phyloP scores from a whole-genome alignment of 2,888 invertebrate species.

The Venusia cambrica region DNA sequence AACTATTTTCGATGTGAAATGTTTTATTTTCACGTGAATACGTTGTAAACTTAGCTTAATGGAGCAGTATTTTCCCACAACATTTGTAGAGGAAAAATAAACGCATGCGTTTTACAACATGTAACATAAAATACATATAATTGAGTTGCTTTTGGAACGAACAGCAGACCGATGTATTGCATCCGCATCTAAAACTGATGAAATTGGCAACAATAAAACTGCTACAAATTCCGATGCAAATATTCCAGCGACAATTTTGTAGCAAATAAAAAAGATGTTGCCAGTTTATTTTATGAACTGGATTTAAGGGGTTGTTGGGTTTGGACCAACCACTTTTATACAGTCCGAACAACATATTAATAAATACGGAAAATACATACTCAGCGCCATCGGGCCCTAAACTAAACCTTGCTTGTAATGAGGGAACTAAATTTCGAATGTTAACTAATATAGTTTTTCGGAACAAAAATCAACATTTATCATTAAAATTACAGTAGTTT shows the following conservation, averaged over 20 bases:
- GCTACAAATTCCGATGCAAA: constrained; percentile 19
- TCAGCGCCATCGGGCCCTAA: no score
- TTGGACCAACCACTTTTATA: no score
- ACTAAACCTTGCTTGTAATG: no score
- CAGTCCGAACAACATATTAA: no score
- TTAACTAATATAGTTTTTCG: no score
- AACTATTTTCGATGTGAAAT: no score
- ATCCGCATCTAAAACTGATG: constrained; percentile 21
- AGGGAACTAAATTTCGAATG: no score
- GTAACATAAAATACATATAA: constrained; percentile 17
- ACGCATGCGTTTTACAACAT: constrained; percentile 4
- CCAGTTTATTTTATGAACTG: constrained; percentile 10
- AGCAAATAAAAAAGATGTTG: constrained; percentile 16
- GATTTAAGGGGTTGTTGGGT: neutral
- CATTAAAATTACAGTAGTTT: no score
- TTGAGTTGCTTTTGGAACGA: constrained; percentile 13
- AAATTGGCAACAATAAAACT: constrained; percentile 22
- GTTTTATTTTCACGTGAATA: no score
- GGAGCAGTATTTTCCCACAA: neutral
- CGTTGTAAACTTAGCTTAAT: no score
- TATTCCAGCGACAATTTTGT: constrained; percentile 15
- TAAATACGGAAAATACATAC: no score
- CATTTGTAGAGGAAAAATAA: constrained; percentile 15
- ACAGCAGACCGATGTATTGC: constrained; percentile 19
- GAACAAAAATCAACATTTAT: no score